phyloP scores from a whole-genome alignment of 2,888 invertebrate genomes.

The Exocentrus adspersus region DNA sequence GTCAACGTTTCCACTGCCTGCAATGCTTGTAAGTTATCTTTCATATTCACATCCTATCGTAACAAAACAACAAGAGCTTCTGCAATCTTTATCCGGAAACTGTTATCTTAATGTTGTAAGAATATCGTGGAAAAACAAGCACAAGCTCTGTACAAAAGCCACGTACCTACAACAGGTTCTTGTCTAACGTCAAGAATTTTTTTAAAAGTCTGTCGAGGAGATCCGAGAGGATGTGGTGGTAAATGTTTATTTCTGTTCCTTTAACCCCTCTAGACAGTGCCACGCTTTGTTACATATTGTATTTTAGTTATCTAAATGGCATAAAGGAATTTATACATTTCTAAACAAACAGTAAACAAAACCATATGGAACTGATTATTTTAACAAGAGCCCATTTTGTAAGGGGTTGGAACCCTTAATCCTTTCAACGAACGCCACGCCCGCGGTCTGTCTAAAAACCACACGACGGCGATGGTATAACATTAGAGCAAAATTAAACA shows the following conservation, averaged over 20 bases:
- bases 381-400: not conserved
- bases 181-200: too few species aligned
- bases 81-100: slow-evolving; percentile 21
- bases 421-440: not conserved
- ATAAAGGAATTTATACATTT: not conserved
- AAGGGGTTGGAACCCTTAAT: not conserved
- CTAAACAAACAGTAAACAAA: not conserved
- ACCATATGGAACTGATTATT: not conserved
- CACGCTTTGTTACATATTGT: too few species aligned
- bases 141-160: too few species aligned
- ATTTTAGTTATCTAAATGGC: slow-evolving; percentile 14
- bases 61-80: slow-evolving; percentile 1
- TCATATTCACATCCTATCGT: not conserved
- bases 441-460: too few species aligned
- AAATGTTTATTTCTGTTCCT: too few species aligned
- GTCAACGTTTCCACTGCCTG: not conserved
- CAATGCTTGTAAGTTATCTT: not conserved
- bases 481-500: too few species aligned
- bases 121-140: slow-evolving; percentile 9
- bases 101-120: slow-evolving; percentile 22
- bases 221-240: too few species aligned
- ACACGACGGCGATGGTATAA: too few species aligned
- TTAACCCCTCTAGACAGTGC: too few species aligned
- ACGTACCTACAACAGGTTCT: too few species aligned
- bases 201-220: too few species aligned